A percentile compares a stretch with the other conserved stretches of the same genome.
phyloP scores from a whole-genome alignment of 2,113 vertebrate genomes.

The Semnopithecus entellus region DNA sequence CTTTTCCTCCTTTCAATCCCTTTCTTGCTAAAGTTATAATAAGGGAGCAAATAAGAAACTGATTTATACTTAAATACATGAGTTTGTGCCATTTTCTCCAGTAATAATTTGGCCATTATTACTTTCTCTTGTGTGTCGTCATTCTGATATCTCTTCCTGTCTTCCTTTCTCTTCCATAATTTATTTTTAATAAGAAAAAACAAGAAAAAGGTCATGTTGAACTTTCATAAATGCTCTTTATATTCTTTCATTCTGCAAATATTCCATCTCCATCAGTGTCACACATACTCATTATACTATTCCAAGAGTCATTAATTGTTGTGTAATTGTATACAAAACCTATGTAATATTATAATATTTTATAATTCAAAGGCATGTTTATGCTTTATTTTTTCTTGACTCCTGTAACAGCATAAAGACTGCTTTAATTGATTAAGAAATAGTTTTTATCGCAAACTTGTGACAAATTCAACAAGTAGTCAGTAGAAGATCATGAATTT shows the following conservation, averaged over 20 bases:
- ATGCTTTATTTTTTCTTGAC: not conserved
- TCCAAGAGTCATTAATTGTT: not conserved
- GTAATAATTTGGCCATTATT: not conserved
- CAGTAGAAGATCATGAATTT: not conserved
- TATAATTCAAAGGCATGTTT: not conserved
- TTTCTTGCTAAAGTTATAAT: not conserved
- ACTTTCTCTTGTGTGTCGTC: not conserved
- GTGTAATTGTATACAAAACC: not conserved
- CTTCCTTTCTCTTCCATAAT: not conserved
- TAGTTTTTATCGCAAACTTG: not conserved
- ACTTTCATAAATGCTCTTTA: not conserved
- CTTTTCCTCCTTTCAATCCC: not conserved
- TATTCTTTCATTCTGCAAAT: not conserved
- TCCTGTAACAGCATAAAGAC: not conserved
- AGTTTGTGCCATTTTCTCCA: not conserved
- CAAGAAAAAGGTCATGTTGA: not conserved
- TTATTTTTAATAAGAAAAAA: not conserved
- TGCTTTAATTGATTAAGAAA: not conserved
- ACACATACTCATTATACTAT: not conserved
- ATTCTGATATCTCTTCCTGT: not conserved
- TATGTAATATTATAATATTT: not conserved
- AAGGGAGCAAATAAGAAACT: not conserved
- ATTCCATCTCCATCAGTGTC: not conserved
- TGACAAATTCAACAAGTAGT: not conserved
- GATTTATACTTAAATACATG: not conserved